Evolutionary conservation across 2,888 invertebrate species (phyloP).

Genomic region (Xestia c-nigrum): DNA sequence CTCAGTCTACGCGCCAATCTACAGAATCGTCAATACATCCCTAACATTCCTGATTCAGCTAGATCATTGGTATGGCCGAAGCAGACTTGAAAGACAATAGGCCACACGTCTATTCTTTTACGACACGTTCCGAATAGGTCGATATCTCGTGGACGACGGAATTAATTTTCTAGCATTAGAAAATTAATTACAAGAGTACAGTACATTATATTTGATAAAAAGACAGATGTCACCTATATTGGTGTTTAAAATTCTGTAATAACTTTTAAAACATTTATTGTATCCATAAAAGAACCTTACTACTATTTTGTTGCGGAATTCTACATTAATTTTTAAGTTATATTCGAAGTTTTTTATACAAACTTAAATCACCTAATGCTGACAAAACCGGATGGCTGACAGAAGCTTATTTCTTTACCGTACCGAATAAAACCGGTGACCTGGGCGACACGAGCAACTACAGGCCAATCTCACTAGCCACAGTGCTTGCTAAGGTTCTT

Average conservation of each 20-base stretch:
- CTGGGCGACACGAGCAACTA: too few species aligned
- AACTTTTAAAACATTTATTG: background rate
- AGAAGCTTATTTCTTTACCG: background rate
- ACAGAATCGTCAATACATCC: background rate
- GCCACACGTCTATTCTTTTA: constrained; percentile 1
- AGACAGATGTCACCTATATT: background rate
- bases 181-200: too few species aligned
- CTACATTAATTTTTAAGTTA: background rate
- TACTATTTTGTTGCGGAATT: background rate
- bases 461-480: too few species aligned
- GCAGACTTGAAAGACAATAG: constrained; percentile 7
- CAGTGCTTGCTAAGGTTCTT: too few species aligned
- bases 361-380: background rate
- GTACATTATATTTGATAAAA: background rate
- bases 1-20: background rate
- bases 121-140: constrained; percentile 7
- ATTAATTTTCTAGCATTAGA: constrained; percentile 46
- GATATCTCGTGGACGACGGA: constrained; percentile 33
- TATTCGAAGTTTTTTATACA: background rate
- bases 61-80: background rate
- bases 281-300: background rate
- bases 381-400: background rate
- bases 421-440: too few species aligned
- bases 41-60: background rate
- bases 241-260: background rate